Base-by-base conservation (phyloP, 2,888 invertebrate species). In the Drosophila borborema region DNA sequence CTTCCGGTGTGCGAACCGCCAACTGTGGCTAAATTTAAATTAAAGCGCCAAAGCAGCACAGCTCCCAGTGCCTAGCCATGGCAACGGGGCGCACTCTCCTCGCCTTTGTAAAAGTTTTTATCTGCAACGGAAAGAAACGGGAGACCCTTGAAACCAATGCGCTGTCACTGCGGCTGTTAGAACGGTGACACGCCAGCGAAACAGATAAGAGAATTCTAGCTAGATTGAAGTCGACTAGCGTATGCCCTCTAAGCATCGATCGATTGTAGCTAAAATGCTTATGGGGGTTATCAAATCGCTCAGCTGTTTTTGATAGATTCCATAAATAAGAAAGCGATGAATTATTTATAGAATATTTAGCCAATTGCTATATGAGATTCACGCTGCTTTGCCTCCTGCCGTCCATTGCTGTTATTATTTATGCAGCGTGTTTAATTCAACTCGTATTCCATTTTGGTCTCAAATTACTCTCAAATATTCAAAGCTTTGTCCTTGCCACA, bases 61-160 rank as follows among this genome's bases (percentile, higher is more conserved):
- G 36, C 14, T 12, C 31, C 36, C 34, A 51, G 16, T 48, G 54
- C 64, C 31, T 34, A 12, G 28, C 41, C 48, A 41, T 49, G 40
- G 49, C 40, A 41, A 51, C 53, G 66, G 46, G 46, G 2, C 46
- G 23, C 45, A 20, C 2, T 23, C 45, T 23, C 7, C 14, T 3
- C 8, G 69, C 61, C 71, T 74, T 72, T 16, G 54, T 60, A 67
- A 77, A 81, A 84, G 71, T 79, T 81, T 76, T 81, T 75, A 81
- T 77, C 70, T 72, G 72, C 80, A 81, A 67, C 83, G 86, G 88
- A 87, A 77, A 75, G 55, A 61, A 51, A 51, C 18, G 49, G 45
- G 64, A 65, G 64, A 38, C 55, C 71, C 38, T 45, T 45, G 36
- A 74, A 70, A 46, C 65, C 59, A 64, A 55, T 53, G 53, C 46